phyloP scores from a whole-genome alignment of 2,113 vertebrate species.

The Chunga burmeisteri region DNA sequence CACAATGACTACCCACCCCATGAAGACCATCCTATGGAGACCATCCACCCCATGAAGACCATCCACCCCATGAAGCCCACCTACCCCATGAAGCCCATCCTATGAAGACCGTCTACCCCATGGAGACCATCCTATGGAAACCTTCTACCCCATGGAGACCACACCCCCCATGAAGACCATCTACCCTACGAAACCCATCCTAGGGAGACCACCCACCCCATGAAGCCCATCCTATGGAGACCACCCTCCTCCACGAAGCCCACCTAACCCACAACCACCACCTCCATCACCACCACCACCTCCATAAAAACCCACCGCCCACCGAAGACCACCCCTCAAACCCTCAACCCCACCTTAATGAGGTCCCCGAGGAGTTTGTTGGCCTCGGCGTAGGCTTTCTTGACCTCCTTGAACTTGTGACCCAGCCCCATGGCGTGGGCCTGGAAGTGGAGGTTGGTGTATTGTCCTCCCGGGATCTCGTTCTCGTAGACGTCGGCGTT shows the following conservation, averaged over 20 bases:
- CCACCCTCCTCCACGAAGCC: neutral
- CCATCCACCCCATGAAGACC: neutral
- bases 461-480: conserved; percentile 97
- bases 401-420: conserved; percentile 96
- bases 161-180: too few species aligned
- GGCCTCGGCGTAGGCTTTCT: conserved; percentile 91
- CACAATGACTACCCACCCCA: neutral
- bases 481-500: conserved; percentile 97
- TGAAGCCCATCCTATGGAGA: too few species aligned
- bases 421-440: conserved; percentile 97
- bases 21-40: neutral
- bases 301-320: too few species aligned
- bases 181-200: neutral
- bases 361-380: conserved; percentile 95
- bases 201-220: too few species aligned
- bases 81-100: neutral
- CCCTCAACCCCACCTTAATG: conserved; percentile 84
- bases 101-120: too few species aligned
- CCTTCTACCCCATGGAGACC: too few species aligned
- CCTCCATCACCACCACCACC: too few species aligned
- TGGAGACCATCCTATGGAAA: rapidly evolving
- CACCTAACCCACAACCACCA: too few species aligned
- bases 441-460: conserved; percentile 99
- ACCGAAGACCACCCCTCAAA: too few species aligned
- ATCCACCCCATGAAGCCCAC: neutral